phyloP scores from a whole-genome alignment of 2,113 vertebrate species.

The Pelvicachromis taeniatus region DNA sequence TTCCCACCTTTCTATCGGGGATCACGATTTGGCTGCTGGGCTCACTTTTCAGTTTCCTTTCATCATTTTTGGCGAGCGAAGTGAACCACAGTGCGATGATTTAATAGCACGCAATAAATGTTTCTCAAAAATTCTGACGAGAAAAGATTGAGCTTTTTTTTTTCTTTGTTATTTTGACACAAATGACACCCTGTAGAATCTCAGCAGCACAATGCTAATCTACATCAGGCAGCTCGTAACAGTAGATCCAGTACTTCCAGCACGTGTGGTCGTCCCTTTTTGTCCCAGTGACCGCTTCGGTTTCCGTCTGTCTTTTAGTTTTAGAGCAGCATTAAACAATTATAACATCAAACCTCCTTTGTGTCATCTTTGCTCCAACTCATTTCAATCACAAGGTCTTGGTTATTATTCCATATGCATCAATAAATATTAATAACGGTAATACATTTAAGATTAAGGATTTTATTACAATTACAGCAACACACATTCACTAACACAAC shows the following conservation, averaged over 20 bases:
- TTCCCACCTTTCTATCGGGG: background rate
- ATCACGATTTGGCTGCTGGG: background rate
- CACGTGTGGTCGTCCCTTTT: background rate
- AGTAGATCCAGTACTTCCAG: background rate
- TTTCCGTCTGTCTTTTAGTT: background rate
- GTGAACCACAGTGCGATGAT: background rate
- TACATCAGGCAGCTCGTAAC: background rate
- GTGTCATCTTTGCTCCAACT: background rate
- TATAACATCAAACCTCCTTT: background rate
- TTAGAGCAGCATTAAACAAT: background rate
- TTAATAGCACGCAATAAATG: too few relatives aligned
- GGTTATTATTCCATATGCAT: background rate
- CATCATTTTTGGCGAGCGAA: fast-evolving
- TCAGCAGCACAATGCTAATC: background rate
- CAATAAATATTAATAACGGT: background rate
- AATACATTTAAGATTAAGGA: background rate
- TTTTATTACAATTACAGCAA: constrained; percentile 30
- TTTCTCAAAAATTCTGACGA: background rate
- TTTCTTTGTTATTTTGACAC: background rate
- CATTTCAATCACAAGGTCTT: background rate
- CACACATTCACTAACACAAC: constrained; percentile 1
- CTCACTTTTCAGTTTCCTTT: background rate
- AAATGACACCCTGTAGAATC: background rate
- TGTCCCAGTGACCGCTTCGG: fast-evolving
- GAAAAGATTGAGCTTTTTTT: background rate